These are phyloP conservation scores for Oenanthe melanoleuca DNA, from an alignment of 2,113 vertebrate genomes.

Conservation along the genomic window DNA sequence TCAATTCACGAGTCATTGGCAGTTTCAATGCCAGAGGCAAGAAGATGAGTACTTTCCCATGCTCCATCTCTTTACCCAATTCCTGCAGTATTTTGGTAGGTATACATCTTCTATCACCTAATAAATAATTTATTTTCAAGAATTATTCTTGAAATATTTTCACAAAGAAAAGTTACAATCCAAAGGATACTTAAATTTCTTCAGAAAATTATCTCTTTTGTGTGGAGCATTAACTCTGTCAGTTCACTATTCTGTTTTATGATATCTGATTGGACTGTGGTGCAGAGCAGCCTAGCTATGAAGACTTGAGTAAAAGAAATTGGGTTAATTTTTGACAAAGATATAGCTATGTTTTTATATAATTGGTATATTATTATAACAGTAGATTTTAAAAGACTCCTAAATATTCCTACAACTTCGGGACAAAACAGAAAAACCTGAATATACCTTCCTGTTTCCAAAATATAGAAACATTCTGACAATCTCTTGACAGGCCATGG, in stretches of 20 bases:
- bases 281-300: background rate
- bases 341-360: background rate
- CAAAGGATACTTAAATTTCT: background rate
- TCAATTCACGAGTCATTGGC: constrained; percentile 80
- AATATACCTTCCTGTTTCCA: background rate
- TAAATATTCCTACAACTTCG: background rate
- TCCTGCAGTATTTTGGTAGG: constrained; percentile 92
- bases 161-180: background rate
- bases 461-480: background rate
- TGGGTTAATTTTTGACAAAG: background rate
- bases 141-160: background rate
- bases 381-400: background rate
- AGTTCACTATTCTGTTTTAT: background rate
- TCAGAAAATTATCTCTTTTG: background rate
- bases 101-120: background rate
- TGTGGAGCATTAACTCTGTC: background rate
- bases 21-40: constrained; percentile 72
- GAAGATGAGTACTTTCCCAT: constrained; percentile 78
- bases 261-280: background rate
- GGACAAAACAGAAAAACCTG: background rate
- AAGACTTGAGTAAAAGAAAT: background rate
- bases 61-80: constrained; percentile 84
- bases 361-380: background rate
- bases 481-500: background rate
- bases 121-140: background rate